A percentile compares a stretch with the other conserved stretches of the same genome.
phyloP scores from a whole-genome alignment of 1,140 invertebrate genomes.

The Micrasema minimum region DNA sequence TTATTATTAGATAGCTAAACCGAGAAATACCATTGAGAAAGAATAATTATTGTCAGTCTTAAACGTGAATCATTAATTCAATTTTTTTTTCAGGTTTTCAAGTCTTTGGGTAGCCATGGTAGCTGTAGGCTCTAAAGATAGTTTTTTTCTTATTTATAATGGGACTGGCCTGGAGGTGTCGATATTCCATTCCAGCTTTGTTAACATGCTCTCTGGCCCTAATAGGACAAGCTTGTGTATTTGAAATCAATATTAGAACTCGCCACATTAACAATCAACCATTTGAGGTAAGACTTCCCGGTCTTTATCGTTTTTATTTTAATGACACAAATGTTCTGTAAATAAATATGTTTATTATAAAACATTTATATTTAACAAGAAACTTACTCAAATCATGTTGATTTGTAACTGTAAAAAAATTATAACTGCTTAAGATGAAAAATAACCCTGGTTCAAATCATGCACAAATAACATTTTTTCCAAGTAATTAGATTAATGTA shows the following conservation, averaged over 20 bases:
- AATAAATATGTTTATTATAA: background rate
- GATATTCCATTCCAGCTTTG: constrained; percentile 58
- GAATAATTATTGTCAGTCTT: no score
- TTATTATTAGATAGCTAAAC: no score
- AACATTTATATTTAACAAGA: background rate
- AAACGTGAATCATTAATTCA: no score
- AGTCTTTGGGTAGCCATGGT: constrained; percentile 9
- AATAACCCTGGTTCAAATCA: no score
- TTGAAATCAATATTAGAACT: constrained; percentile 49
- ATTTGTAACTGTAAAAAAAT: background rate
- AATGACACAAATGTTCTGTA: background rate
- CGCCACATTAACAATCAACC: constrained; percentile 40
- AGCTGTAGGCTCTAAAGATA: constrained; percentile 43
- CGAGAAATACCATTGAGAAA: no score
- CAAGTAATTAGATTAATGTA: no score
- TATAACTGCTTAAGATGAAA: background rate
- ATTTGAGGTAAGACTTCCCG: constrained; percentile 31
- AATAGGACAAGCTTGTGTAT: constrained; percentile 48
- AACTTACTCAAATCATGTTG: background rate
- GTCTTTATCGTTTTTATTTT: background rate
- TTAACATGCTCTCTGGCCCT: constrained; percentile 54
- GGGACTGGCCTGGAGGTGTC: constrained; percentile 59
- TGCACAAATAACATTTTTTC: no score
- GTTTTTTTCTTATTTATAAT: constrained; percentile 59
- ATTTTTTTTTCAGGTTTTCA: background rate